Evolutionary conservation across 2,113 vertebrate genomes (phyloP).

Genomic region (Pheucticus melanocephalus): DNA sequence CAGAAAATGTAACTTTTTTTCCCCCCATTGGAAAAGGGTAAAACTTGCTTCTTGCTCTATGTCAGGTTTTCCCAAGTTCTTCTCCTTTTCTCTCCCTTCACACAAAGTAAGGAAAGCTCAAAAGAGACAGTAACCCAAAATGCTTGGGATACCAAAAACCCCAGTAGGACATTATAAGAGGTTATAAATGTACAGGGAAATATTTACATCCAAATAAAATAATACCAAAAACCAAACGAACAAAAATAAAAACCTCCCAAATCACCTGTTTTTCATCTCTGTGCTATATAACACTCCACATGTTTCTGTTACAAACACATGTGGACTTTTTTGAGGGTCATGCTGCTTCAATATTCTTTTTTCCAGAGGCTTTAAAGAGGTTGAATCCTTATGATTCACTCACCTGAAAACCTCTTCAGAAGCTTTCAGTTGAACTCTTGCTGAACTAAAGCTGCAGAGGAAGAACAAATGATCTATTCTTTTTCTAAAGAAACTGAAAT

Average conservation of each 20-base stretch:
- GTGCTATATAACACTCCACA: background rate
- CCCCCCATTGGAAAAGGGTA: background rate
- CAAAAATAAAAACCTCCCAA: background rate
- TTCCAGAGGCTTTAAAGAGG: background rate
- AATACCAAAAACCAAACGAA: fast-evolving
- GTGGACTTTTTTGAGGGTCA: background rate
- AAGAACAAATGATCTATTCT: background rate
- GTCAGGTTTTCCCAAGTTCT: background rate
- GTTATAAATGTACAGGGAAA: background rate
- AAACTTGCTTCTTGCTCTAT: background rate
- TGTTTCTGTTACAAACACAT: background rate
- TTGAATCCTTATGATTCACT: background rate
- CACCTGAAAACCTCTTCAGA: background rate
- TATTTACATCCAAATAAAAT: background rate
- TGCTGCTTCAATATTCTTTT: background rate
- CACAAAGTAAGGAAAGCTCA: background rate
- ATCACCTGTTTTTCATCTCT: background rate
- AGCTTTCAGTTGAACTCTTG: background rate
- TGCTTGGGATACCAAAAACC: fast-evolving
- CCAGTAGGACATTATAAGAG: background rate
- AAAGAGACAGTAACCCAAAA: background rate
- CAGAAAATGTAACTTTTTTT: fast-evolving
- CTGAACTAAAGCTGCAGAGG: background rate
- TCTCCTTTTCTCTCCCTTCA: background rate
- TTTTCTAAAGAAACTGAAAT: background rate